phyloP scores from a whole-genome alignment of 2,888 invertebrate species.

The Drosophila anomalata region DNA sequence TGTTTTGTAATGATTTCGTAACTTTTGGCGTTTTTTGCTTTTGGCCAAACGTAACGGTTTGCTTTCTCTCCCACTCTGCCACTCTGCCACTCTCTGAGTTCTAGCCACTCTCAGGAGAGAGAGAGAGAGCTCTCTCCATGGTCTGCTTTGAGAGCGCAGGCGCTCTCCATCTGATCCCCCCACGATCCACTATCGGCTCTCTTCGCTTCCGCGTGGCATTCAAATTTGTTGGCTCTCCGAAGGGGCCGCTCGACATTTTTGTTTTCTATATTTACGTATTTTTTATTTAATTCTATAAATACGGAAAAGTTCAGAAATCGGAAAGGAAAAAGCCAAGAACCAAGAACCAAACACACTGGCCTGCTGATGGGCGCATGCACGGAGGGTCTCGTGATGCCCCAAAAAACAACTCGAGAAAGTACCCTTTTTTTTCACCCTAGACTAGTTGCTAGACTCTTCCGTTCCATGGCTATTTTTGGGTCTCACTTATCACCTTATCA shows the following conservation, averaged over 20 bases:
- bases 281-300: conserved; percentile 66
- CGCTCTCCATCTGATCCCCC: conserved; percentile 14
- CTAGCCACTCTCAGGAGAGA: background rate
- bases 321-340: conserved; percentile 24
- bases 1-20: conserved; percentile 81
- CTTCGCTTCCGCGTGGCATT: conserved; percentile 71
- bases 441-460: too few relatives aligned
- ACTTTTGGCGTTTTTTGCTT: conserved; percentile 50
- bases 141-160: conserved; percentile 37
- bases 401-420: conserved; percentile 14
- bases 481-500: conserved; percentile 1
- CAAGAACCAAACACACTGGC: conserved; percentile 5
- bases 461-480: too few relatives aligned
- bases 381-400: conserved; percentile 65
- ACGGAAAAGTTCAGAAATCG: conserved; percentile 42
- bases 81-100: conserved; percentile 17
- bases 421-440: background rate
- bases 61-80: background rate
- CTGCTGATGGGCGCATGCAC: conserved; percentile 33
- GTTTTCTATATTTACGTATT: conserved; percentile 71
- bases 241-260: conserved; percentile 46
- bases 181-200: conserved; percentile 7
- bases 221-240: conserved; percentile 50
- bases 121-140: too few relatives aligned
- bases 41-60: conserved; percentile 58